phyloP scores from a whole-genome alignment of 2,113 vertebrate species.

The Melanotaenia duboulayi region DNA sequence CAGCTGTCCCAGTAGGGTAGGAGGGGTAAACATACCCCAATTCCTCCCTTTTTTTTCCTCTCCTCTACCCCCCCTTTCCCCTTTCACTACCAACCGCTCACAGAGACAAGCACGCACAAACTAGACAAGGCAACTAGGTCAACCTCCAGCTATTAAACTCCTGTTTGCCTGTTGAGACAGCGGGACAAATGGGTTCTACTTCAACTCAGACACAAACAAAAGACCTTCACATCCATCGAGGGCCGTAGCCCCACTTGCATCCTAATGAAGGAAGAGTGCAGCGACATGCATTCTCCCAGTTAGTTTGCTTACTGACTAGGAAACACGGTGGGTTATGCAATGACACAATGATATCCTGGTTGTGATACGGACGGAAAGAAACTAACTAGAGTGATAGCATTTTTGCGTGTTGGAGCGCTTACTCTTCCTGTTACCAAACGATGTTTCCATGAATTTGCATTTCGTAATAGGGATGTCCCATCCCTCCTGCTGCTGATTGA shows the following conservation, averaged over 20 bases:
- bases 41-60: conserved; percentile 17
- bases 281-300: conserved; percentile 18
- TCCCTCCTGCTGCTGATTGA: conserved; percentile 52
- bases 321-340: conserved; percentile 31
- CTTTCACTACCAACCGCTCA: conserved; percentile 29
- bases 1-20: conserved; percentile 70
- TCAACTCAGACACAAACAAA: conserved; percentile 56
- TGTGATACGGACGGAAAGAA: conserved; percentile 22
- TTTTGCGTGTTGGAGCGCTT: background rate
- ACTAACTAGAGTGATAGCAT: background rate
- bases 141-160: conserved; percentile 53
- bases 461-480: conserved; percentile 43
- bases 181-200: conserved; percentile 58
- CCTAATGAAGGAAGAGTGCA: conserved; percentile 54
- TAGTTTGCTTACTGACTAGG: conserved; percentile 50
- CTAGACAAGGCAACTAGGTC: conserved; percentile 69
- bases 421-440: background rate
- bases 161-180: conserved; percentile 46
- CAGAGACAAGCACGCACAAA: conserved; percentile 29
- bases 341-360: conserved; percentile 4
- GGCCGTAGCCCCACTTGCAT: conserved; percentile 56
- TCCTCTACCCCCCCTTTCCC: conserved; percentile 25
- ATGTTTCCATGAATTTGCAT: conserved; percentile 1
- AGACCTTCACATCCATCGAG: conserved; percentile 42
- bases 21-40: conserved; percentile 34